Conservation (phyloP, 1,140 invertebrate genomes). For the Leptopilina clavipes region DNA sequence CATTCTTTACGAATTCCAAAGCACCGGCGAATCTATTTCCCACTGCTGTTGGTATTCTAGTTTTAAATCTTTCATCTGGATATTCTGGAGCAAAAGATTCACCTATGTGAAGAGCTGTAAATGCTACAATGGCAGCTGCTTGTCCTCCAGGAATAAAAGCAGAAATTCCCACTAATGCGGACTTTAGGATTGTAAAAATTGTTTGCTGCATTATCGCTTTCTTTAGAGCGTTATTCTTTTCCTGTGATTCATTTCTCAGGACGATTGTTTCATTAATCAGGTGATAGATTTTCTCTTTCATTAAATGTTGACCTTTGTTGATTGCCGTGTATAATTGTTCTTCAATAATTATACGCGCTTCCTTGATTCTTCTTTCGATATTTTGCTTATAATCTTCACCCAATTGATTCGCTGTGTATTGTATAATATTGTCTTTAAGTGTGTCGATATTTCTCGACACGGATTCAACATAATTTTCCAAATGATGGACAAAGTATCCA, state of each 20-base stretch:
- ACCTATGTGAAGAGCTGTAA: not conserved
- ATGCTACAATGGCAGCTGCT: not conserved
- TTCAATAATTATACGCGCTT: not conserved
- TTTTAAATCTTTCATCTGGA: not conserved
- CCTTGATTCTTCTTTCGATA: not conserved
- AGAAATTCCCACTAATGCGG: not conserved
- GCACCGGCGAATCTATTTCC: not conserved
- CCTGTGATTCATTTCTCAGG: not conserved
- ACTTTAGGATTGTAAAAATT: not conserved
- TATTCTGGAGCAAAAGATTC: not conserved
- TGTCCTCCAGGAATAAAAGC: not conserved
- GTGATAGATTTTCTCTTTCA: not conserved
- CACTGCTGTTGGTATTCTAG: not conserved
- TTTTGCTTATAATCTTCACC: slow-evolving; percentile 5
- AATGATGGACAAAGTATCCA: not conserved
- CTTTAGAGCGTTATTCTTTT: not conserved
- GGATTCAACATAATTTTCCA: not conserved
- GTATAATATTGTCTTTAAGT: not conserved
- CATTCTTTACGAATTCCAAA: not conserved
- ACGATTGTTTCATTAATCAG: not conserved
- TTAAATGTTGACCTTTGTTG: not conserved
- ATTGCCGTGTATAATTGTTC: not conserved
- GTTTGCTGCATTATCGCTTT: not conserved
- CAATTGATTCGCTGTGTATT: not conserved
- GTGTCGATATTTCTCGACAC: not conserved